Base-by-base conservation (phyloP, 64 coral and sea anemone genomes). In the Porites lutea region DNA sequence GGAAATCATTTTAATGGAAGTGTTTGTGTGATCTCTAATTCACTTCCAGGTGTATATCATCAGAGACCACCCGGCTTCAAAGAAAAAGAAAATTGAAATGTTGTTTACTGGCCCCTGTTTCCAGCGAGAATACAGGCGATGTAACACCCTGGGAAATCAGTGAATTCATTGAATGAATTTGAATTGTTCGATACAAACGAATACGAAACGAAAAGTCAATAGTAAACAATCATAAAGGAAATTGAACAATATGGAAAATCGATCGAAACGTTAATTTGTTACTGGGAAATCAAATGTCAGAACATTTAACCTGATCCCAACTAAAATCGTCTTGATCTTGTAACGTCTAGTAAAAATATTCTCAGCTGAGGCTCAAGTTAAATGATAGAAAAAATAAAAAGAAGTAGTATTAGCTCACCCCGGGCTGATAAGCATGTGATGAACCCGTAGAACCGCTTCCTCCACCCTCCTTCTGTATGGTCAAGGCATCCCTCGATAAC, bases 401-500 rank as follows among this genome's bases (percentile, higher is more conserved):
- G 48, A 15, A 84, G 18, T 6, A 68, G 9, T 51, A 67, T 52
- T 11, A 51, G 48, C 81, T 21, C 18, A 84, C 81, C 81, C 69
- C 81, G 12, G 62, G 63, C 62, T 84, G 62, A 48, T 68, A 68
- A 20, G 65, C 46, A 68, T 65, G 81, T 49, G 62, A 68, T 6
- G 81, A 84, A 80, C 20, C 21, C 5, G 63, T 48, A n/a, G 81
- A 65, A 50, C 46, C 52, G 10, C 46, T 84, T n/a, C 81, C 58
- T 44, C 70, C 72, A 10, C 95, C 95, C 57, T 97, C 95, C 66
- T 94, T 97, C 75, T 97, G 95, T 15, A 97, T 97, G 3, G 95
- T 94, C 92, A 97, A 87, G 19, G 95, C 95, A 73, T 97, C 95
- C 14, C 92, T 60, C 8, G 95, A 94, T 13, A 97, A 76, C 83